Evolutionary conservation across 2,888 invertebrate genomes (phyloP), one percentile per base, ranked within the genome.

Genomic region (Athrips mouffetella): DNA sequence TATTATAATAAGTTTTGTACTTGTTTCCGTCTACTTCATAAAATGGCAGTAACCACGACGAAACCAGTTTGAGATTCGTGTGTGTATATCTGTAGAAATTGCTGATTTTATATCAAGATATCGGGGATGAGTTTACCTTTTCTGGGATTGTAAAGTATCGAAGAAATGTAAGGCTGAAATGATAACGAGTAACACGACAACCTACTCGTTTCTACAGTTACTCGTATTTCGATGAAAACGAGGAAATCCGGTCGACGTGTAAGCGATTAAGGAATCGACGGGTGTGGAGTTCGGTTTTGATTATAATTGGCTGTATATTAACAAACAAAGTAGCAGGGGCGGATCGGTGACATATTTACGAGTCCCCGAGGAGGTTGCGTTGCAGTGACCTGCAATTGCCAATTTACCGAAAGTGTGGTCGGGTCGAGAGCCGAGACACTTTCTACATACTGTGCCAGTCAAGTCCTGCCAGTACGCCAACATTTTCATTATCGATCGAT

Each of bases 401-500:
- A 79, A 77, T 77, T 79, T 80, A 82, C 80, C 75, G 86, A 84
- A 83, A 82, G 81, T 81, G n/a, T 11, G 37, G 37, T 21, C 37
- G 21, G 18, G 20, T 76, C 76, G 65, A 73, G 67, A 76, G 70
- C 73, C 54, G 84, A 84, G 83, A 86, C 78, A 88, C 87, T 87
- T 88, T 87, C 87, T 85, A 85, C 82, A 37, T 5, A 20, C 33
- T 16, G 20, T 37, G 37, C 11, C 37, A 31, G 70, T 73, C 65
- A 70, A 69, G 74, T 65, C 70, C 71, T 71, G 75, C 68, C 74
- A 73, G 74, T 67, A 69, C 68, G 76, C 75, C 80, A 78, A 77
- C 78, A 80, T 83, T 84, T 85, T 82, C 82, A 79, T 79, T 84
- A 85, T 82, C 79, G 84, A 85, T 84, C 80, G 80, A 81, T 80